Conservation (phyloP, 2,888 invertebrate species). For the Teleiodes luculella region DNA sequence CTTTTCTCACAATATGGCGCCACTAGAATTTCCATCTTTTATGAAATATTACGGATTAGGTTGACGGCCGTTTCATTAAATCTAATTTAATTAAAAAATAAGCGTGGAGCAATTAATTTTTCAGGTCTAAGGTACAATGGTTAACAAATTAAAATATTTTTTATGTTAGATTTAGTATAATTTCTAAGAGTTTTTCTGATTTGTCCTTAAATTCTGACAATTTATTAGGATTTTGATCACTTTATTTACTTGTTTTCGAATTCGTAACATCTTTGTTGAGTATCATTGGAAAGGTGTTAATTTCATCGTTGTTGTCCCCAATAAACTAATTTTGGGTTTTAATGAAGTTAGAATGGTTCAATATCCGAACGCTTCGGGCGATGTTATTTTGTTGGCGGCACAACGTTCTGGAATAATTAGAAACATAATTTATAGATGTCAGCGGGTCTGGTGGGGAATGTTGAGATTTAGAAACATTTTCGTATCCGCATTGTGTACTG, state of each 20-base stretch:
- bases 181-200: conserved; percentile 22
- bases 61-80: conserved; percentile 61
- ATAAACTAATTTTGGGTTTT: conserved; percentile 54
- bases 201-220: conserved; percentile 7
- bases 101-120: conserved; percentile 69
- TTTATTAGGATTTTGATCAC: no score
- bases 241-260: conserved; percentile 24
- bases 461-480: conserved; percentile 52
- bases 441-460: conserved; percentile 46
- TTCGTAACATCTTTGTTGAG: conserved; percentile 29
- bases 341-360: conserved; percentile 57
- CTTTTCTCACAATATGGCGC: conserved; percentile 74
- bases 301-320: conserved; percentile 32
- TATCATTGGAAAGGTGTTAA: conserved; percentile 20
- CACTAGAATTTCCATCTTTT: conserved; percentile 74
- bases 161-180: conserved; percentile 44
- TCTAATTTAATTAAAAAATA: conserved; percentile 75
- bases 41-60: conserved; percentile 72
- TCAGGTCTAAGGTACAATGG: conserved; percentile 55
- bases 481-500: conserved; percentile 48
- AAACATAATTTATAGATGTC: conserved; percentile 71
- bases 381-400: conserved; percentile 64
- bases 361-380: conserved; percentile 52
- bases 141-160: conserved; percentile 57
- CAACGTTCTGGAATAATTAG: conserved; percentile 68